These are phyloP conservation scores for Oryzias javanicus DNA, from an alignment of 2,113 vertebrate species.

Conservation along the genomic window DNA sequence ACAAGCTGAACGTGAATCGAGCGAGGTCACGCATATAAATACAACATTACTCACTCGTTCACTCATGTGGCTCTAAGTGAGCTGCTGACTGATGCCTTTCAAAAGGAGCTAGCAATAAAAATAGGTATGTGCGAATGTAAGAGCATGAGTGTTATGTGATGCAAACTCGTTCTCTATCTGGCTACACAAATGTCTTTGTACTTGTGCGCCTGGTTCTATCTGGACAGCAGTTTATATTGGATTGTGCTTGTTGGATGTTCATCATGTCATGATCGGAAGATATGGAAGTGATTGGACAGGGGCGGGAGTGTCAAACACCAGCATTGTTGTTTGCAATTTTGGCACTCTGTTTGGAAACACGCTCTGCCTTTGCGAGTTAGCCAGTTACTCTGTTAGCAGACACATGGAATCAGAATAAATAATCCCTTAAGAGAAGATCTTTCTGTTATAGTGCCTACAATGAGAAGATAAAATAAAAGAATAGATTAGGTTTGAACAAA, in stretches of 20 bases:
- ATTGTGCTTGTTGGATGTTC: neutral
- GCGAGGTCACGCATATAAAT: conserved; percentile 52
- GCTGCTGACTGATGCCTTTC: conserved; percentile 49
- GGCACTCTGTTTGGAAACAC: neutral
- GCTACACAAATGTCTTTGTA: conserved; percentile 2
- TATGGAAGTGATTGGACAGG: neutral
- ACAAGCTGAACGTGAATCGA: conserved; percentile 38
- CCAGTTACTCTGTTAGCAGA: neutral
- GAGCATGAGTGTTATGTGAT: conserved; percentile 37
- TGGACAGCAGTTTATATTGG: conserved; percentile 1
- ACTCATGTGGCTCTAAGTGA: conserved; percentile 22
- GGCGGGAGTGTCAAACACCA: too few species aligned
- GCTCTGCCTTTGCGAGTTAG: conserved; percentile 4
- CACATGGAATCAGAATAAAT: too few species aligned
- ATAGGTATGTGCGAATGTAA: conserved; percentile 19
- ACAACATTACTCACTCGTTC: conserved; percentile 29
- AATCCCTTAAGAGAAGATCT: too few species aligned
- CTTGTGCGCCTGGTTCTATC: conserved; percentile 2
- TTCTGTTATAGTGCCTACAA: too few species aligned
- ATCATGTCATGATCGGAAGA: neutral
- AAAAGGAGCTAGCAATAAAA: conserved; percentile 30
- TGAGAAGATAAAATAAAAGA: too few species aligned
- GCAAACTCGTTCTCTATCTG: conserved; percentile 6
- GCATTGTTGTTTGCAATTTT: neutral
- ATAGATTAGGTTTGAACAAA: too few species aligned